Base-by-base conservation (phyloP, 2,888 invertebrate species). In the Pammene fasciana region DNA sequence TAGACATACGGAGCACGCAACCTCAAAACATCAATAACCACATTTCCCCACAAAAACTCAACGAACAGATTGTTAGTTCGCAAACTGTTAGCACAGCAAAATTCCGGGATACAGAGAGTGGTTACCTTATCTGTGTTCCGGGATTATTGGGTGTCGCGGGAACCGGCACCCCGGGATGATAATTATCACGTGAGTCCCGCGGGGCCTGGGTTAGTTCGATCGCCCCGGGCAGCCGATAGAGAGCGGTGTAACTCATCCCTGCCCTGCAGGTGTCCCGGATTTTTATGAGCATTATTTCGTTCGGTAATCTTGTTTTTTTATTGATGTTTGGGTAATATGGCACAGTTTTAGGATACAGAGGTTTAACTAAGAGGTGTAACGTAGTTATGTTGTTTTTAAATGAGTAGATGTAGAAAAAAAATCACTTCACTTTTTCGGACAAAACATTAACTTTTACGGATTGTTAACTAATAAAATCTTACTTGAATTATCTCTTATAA, bases 121-220 rank as follows among this genome's bases (percentile, higher is more conserved):
- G n/a, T n/a, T n/a, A n/a, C n/a, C n/a, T n/a, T n/a, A n/a, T n/a
- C n/a, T n/a, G n/a, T n/a, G n/a, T 68, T 70, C 66, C 57, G 60
- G 67, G 70, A 73, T 75, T 75, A 75, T 72, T 72, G 73, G 65
- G 72, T 71, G 73, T 72, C 71, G 72, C 61, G 56, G 67, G 70
- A 59, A 66, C 66, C 64, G 66, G 71, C 55, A 59, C 66, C 70
- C 64, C 57, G 72, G 68, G 73, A 76, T 83, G 82, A 84, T 83
- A 81, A 83, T 85, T 80, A 80, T 81, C 79, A 79, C 77, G 79
- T 79, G 79, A 78, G 76, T 77, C 82, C 84, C 79, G 65, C 64
- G 75, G 79, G 81, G 73, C 74, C 67, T 70, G 75, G 82, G 81
- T 85, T 83, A 83, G 81, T 65, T 65, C 65, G 46, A 54, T 60